Evolutionary conservation across 2,888 invertebrate genomes (phyloP), one percentile per base, ranked within the genome.

Genomic region (Chrysodeixis includens): DNA sequence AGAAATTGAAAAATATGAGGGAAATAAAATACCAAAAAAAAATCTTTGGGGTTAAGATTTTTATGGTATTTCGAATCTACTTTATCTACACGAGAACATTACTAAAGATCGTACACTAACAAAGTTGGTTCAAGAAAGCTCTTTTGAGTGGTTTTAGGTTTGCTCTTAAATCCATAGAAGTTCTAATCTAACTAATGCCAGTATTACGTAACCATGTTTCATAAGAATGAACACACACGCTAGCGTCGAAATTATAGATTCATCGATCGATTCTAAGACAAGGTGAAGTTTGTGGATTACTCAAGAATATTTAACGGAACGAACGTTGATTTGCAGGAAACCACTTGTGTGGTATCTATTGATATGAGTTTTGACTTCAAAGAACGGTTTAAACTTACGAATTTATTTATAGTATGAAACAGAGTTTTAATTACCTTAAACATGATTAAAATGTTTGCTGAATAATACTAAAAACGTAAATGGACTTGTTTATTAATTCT

Each of bases 181-280:
- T n/a, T 40, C 14, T 12, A 26, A 40, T 40, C 35, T n/a, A n/a
- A n/a, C n/a, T n/a, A 40, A 40, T 40, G 14, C 14, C 35, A 5
- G 35, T 40, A 40, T 40, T 40, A 40, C 40, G n/a, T n/a, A 40
- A n/a, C 40, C 40, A n/a, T 40, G n/a, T 40, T 40, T 40, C 40
- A n/a, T 40, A 40, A 40, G 40, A 40, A 40, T n/a, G 40, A 35
- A 40, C 40, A 40, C 6, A n/a, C 40, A 40, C 7, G n/a, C 5
- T n/a, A n/a, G n/a, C n/a, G 18, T 10, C 4, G 46, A 18, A 3
- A 49, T 49, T 20, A 49, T 20, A 20, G 18, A 20, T 49, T 49
- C 46, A 49, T 49, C 12, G 46, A 49, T 49, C 18, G 12, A 49
- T 18, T 49, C 46, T 18, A 49, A 49, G 18, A 16, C 46, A 18